These are phyloP conservation scores for Henricia sp. DNA, from an alignment of 53 echinoderm and acorn worm species.

Conservation along the genomic window DNA sequence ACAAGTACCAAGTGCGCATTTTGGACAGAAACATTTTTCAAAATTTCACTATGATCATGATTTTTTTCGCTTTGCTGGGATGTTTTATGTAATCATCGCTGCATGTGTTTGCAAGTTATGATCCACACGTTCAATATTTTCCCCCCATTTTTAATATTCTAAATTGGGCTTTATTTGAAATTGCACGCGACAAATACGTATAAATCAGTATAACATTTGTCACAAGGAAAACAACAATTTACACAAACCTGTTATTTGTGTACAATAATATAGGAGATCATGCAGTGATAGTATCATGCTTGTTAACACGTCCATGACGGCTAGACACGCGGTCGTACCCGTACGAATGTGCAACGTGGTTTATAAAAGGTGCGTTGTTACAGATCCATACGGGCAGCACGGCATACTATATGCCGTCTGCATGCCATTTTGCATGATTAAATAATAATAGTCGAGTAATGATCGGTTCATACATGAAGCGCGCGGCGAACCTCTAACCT, in stretches of 20 bases:
- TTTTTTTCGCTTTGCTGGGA: too few relatives aligned
- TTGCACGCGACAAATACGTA: too few relatives aligned
- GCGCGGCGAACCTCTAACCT: slow-evolving; percentile 43
- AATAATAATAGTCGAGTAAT: slow-evolving; percentile 27
- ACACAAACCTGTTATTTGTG: not conserved
- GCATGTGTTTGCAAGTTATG: too few relatives aligned
- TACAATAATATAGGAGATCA: not conserved
- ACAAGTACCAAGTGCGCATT: too few relatives aligned
- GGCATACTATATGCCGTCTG: not conserved
- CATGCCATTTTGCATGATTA: slow-evolving; percentile 19
- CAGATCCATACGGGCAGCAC: not conserved
- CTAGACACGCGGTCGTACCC: not conserved
- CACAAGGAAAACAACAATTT: not conserved
- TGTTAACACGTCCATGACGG: not conserved
- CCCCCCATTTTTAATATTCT: too few relatives aligned
- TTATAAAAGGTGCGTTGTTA: too few relatives aligned
- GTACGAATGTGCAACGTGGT: not conserved
- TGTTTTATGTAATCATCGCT: too few relatives aligned
- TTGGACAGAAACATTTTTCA: too few relatives aligned
- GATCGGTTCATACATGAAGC: slow-evolving; percentile 15
- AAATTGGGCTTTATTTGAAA: too few relatives aligned
- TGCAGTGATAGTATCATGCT: not conserved
- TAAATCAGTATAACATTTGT: too few relatives aligned
- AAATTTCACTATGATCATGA: too few relatives aligned
- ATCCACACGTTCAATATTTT: too few relatives aligned